Evolutionary conservation across 2,888 invertebrate genomes (phyloP), one percentile per base, ranked within the genome.

Genomic region (Dryococelus australis): DNA sequence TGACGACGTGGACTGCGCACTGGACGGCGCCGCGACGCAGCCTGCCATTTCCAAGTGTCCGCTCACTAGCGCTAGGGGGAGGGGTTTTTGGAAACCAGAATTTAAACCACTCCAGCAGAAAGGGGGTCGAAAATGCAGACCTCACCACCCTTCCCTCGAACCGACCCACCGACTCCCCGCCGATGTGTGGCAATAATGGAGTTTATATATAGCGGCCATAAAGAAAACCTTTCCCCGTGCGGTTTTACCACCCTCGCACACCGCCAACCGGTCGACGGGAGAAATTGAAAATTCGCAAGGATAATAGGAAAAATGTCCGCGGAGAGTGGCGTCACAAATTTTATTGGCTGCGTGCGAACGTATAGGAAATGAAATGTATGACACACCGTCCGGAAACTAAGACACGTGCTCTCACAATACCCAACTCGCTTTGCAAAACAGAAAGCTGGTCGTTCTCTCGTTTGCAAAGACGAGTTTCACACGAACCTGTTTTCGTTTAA

Each of bases 201-300:
- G 65, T 65, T 65, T 65, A 65, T 65, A 65, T 65, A 65, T 65
- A 65, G 65, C n/a, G 65, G 65, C 65, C 65, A 16, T 65, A 65
- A 65, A 65, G 65, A 65, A 65, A 65, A 65, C 20, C 65, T n/a
- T 65, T 65, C 16, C n/a, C 20, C 65, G 24, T 20, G 51, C 65
- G 65, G 65, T 65, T 65, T 65, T 24, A 20, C 65, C 65, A 47
- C 65, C 65, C 65, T 24, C 65, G 13, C 20, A 24, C 65, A 0
- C 65, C n/a, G 16, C n/a, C 65, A 24, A 65, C 65, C n/a, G 8
- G 24, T 65, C n/a, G n/a, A 65, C 65, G 65, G 65, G 65, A 65
- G 65, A 65, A 65, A 65, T 65, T 65, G 65, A 65, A 65, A 65
- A 65, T 65, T 65, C 65, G 65, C 65, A 65, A 65, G 65, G 0